Conservation (phyloP, 2,113 vertebrate species). For the Rattus rattus region DNA sequence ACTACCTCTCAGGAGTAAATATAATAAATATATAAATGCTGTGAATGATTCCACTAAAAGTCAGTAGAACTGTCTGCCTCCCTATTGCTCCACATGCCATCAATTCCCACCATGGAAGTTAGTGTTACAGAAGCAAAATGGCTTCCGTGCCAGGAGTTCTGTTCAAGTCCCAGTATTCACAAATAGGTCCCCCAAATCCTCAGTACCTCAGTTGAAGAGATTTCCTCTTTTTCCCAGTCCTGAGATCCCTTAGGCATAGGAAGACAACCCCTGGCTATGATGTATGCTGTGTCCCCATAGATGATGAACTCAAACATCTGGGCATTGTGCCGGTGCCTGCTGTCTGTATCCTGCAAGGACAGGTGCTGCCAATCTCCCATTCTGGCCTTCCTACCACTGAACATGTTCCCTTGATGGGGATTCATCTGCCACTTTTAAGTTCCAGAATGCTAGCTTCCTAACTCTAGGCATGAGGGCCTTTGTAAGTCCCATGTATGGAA, state of each 20-base stretch:
- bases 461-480: fast-evolving
- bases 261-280: fast-evolving
- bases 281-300: background rate
- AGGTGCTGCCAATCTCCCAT: no score
- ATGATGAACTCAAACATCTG: background rate
- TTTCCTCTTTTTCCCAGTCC: background rate
- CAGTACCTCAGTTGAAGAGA: background rate
- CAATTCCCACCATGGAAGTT: background rate
- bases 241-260: background rate
- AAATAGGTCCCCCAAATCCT: background rate
- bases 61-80: background rate
- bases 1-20: background rate
- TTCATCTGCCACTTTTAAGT: background rate
- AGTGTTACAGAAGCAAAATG: no score
- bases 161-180: no score
- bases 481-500: background rate
- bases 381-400: background rate
- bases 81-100: no score
- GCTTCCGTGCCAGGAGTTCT: background rate
- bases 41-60: background rate
- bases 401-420: background rate
- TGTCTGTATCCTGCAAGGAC: background rate
- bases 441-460: background rate
- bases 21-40: background rate
- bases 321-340: no score